Percentiles rank a stretch among this genome's conserved stretches.
phyloP scores from a whole-genome alignment of 2,797 vertebrate species.

The Moxostoma hubbsi region DNA sequence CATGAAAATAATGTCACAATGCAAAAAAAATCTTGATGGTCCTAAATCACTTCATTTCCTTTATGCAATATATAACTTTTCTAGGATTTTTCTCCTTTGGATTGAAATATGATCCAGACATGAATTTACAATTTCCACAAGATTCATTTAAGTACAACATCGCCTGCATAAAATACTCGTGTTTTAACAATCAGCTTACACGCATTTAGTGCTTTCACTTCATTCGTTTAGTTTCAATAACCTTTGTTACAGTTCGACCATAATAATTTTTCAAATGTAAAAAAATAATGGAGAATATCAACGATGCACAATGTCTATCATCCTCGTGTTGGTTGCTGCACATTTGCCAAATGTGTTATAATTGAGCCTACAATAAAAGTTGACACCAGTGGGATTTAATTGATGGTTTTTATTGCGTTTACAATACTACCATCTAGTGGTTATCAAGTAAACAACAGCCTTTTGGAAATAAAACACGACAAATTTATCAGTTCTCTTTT shows the following conservation, averaged over 20 bases:
- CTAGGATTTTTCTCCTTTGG: neutral
- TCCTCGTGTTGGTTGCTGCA: neutral
- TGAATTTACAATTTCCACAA: too few relatives aligned
- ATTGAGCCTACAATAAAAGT: neutral
- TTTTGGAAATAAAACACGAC: constrained; percentile 36
- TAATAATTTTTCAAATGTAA: too few relatives aligned
- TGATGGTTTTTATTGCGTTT: neutral
- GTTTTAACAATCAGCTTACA: too few relatives aligned
- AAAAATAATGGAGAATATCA: neutral
- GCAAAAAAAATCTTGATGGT: neutral
- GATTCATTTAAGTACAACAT: too few relatives aligned
- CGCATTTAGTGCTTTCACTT: too few relatives aligned
- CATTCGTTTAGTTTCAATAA: too few relatives aligned
- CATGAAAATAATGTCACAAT: neutral
- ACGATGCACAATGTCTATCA: neutral
- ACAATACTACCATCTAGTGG: constrained; percentile 45
- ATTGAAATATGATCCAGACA: too few relatives aligned
- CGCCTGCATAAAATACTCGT: too few relatives aligned
- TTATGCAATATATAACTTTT: neutral
- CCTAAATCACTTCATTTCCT: neutral
- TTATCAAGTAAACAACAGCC: constrained; percentile 24
- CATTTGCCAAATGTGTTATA: neutral
- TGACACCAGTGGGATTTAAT: neutral
- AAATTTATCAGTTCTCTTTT: constrained; percentile 63
- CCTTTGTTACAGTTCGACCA: too few relatives aligned